phyloP scores from a whole-genome alignment of 2,113 vertebrate species.

The Lipophrys pholis region DNA sequence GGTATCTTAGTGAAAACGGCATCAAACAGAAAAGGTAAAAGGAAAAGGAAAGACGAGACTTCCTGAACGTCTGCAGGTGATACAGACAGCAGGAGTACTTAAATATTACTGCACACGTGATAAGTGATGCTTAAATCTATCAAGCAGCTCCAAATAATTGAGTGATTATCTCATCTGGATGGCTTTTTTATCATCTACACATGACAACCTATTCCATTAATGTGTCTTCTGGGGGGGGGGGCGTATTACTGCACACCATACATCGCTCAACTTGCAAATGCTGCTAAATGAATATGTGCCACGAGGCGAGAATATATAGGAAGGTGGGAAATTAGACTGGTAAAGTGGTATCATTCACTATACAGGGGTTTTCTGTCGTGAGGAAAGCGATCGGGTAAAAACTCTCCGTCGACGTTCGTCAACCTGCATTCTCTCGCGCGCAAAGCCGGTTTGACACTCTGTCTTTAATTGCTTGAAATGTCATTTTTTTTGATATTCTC shows the following conservation, averaged over 20 bases:
- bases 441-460: constrained; percentile 33
- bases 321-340: constrained; percentile 54
- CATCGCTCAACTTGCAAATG: constrained; percentile 67
- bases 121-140: neutral
- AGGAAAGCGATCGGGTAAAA: constrained; percentile 38
- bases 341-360: constrained; percentile 80
- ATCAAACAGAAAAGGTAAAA: too few relatives aligned
- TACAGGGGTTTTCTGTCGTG: constrained; percentile 81
- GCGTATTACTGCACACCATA: constrained; percentile 74
- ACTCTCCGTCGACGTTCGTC: constrained; percentile 42
- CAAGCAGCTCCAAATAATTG: constrained; percentile 23
- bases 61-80: too few relatives aligned
- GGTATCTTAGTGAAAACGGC: too few relatives aligned
- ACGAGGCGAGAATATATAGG: constrained; percentile 65
- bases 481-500: constrained; percentile 9
- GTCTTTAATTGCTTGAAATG: constrained; percentile 58
- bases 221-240: constrained; percentile 52
- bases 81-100: neutral
- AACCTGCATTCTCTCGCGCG: constrained; percentile 26
- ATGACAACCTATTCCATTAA: constrained; percentile 64
- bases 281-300: constrained; percentile 70
- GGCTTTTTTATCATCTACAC: constrained; percentile 23
- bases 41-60: too few relatives aligned
- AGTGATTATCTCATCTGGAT: constrained; percentile 40
- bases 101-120: neutral